Evolutionary conservation across 2,888 invertebrate genomes (phyloP).

Genomic region (Lithophane leautieri): DNA sequence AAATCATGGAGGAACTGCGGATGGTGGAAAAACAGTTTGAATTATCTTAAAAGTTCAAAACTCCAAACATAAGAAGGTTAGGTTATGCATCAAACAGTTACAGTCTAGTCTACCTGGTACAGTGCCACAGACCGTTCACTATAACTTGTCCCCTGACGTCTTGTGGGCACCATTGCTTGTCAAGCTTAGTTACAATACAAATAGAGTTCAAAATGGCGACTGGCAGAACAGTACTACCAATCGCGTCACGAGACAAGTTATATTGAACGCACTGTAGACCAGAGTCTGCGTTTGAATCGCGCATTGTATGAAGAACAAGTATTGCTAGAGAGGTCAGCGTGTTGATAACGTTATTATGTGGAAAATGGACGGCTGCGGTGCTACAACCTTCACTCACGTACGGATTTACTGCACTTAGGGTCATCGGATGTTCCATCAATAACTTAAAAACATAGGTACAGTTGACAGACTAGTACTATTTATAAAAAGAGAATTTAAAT

Average conservation of each 20-base stretch:
- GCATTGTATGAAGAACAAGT: constrained; percentile 25
- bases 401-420: constrained; percentile 34
- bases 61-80: not conserved
- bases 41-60: not conserved
- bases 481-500: not conserved
- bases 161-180: too few species aligned
- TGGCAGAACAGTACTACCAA: too few species aligned
- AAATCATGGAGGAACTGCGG: not conserved
- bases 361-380: constrained; percentile 49
- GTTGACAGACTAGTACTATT: not conserved
- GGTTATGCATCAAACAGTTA: not conserved
- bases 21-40: not conserved
- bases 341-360: constrained; percentile 60
- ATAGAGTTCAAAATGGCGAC: too few species aligned
- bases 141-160: too few species aligned
- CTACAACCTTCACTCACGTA: constrained; percentile 56
- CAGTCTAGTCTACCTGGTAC: not conserved
- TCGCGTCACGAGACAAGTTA: too few species aligned
- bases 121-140: not conserved
- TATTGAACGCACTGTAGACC: not conserved
- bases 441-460: not conserved
- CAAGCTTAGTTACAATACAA: too few species aligned
- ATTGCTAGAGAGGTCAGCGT: constrained; percentile 58
- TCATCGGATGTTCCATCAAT: constrained; percentile 14
- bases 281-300: constrained; percentile 14